These are phyloP conservation scores for Panthera uncia DNA, from an alignment of 2,113 vertebrate species.

Conservation along the genomic window DNA sequence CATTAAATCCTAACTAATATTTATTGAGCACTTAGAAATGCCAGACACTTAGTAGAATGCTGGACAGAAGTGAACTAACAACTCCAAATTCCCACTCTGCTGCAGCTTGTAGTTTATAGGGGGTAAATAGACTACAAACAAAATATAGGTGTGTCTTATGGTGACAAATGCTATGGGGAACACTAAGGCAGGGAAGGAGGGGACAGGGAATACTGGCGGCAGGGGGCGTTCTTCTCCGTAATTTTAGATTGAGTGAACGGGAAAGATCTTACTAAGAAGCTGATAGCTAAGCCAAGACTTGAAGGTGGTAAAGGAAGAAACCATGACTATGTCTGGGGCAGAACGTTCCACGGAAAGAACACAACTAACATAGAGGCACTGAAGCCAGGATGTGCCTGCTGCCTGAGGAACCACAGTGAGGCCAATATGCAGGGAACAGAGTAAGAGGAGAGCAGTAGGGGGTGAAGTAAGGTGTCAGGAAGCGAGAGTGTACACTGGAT, in stretches of 20 bases:
- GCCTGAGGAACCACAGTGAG: not conserved
- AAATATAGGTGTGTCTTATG: not conserved
- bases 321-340: not conserved
- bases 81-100: not conserved
- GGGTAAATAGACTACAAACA: not conserved
- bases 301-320: constrained; percentile 20
- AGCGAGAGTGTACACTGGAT: not conserved
- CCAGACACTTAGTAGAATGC: not conserved
- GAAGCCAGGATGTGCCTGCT: not conserved
- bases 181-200: not conserved
- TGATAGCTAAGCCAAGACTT: not conserved
- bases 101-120: not conserved
- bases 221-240: not conserved
- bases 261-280: constrained; percentile 32
- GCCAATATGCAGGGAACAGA: not conserved
- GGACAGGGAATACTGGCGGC: not conserved
- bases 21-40: constrained; percentile 22
- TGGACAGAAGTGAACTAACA: not conserved
- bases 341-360: not conserved
- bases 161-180: not conserved
- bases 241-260: constrained; percentile 19
- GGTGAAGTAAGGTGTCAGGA: not conserved
- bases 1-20: not conserved
- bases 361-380: not conserved
- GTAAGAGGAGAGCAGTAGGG: not conserved